Evolutionary conservation across 2,113 vertebrate species (phyloP).

Genomic region (Triplophysa siluroides): DNA sequence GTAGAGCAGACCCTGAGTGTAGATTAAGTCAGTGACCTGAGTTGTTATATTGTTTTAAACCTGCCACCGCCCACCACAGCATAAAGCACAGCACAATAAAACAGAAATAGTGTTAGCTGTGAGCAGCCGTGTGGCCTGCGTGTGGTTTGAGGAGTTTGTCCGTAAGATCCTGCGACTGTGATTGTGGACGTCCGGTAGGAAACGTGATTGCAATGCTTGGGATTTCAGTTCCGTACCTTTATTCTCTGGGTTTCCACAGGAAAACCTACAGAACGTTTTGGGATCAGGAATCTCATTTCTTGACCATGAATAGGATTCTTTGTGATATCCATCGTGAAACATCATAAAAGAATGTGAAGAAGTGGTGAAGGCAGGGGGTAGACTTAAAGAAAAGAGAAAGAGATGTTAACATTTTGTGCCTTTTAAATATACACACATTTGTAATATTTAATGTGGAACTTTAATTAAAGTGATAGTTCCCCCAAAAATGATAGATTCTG

Average conservation of each 20-base stretch:
- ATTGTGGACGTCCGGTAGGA: slow-evolving; percentile 20
- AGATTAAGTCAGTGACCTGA: background rate
- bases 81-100: slow-evolving; percentile 36
- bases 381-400: too few species aligned
- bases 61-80: slow-evolving; percentile 27
- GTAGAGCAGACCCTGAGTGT: background rate
- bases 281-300: background rate
- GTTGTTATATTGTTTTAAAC: slow-evolving; percentile 11
- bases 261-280: background rate
- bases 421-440: too few species aligned
- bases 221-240: slow-evolving; percentile 38
- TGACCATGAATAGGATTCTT: slow-evolving; percentile 1
- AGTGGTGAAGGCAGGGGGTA: too few species aligned
- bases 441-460: too few species aligned
- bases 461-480: too few species aligned
- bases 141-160: slow-evolving; percentile 38
- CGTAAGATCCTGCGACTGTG: slow-evolving; percentile 22
- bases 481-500: too few species aligned
- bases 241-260: slow-evolving; percentile 11
- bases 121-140: slow-evolving; percentile 24
- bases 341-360: slow-evolving; percentile 13
- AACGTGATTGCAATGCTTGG: slow-evolving; percentile 25
- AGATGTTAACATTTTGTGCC: too few species aligned
- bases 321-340: slow-evolving; percentile 21
- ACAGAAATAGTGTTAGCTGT: slow-evolving; percentile 17